These are phyloP conservation scores for Charadrius vociferus DNA, from an alignment of 2,113 vertebrate genomes.

Conservation along the genomic window DNA sequence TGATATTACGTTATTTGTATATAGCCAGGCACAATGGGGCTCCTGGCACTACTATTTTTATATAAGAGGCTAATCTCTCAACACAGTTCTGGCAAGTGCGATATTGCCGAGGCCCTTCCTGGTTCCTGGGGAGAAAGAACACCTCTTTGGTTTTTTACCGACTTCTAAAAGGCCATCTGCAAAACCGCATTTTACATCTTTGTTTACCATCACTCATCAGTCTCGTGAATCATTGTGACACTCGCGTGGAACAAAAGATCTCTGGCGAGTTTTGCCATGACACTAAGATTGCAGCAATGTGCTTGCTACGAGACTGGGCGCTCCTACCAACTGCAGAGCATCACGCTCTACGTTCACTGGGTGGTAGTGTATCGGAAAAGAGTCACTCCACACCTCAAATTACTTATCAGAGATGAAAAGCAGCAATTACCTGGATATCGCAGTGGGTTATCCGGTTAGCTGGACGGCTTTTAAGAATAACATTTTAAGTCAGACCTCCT, in stretches of 20 bases:
- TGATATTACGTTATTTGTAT: background rate
- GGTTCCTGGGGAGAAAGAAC: background rate
- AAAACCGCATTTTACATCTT: background rate
- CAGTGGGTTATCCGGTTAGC: background rate
- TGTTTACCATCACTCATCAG: background rate
- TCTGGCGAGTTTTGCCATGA: background rate
- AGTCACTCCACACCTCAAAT: background rate
- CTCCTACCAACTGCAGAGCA: background rate
- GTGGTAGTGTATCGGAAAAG: background rate
- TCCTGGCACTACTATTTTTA: background rate
- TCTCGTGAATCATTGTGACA: background rate
- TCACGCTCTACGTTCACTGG: background rate
- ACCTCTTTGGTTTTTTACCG: background rate
- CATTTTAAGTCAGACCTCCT: background rate
- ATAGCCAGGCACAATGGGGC: background rate
- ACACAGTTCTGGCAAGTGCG: background rate
- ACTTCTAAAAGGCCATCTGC: background rate
- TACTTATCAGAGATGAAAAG: background rate
- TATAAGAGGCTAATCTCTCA: background rate
- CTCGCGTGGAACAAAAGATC: background rate
- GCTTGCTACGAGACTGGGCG: background rate
- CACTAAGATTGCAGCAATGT: background rate
- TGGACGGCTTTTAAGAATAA: background rate
- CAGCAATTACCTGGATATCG: background rate
- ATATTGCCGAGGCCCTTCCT: background rate